These are phyloP conservation scores for Anseranas semipalmata DNA, from an alignment of 2,113 vertebrate species.

Conservation along the genomic window DNA sequence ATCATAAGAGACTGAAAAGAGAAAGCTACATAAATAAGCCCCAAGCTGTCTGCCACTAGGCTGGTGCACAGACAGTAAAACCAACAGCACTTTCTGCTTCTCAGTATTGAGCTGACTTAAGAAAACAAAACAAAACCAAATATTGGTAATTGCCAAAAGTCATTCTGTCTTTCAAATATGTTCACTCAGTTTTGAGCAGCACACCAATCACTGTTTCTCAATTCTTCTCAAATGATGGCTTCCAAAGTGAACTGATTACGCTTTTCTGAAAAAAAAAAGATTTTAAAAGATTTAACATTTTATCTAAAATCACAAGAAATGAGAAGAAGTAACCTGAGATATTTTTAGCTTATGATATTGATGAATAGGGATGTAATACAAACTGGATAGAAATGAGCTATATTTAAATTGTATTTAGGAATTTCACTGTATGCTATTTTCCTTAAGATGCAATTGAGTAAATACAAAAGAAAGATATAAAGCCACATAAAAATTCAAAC, in stretches of 20 bases:
- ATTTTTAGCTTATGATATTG: conserved; percentile 5
- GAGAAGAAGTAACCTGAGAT: neutral
- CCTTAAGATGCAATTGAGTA: conserved; percentile 22
- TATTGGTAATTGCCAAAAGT: conserved; percentile 43
- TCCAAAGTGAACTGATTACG: conserved; percentile 15
- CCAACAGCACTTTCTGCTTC: conserved; percentile 1
- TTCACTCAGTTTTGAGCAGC: neutral
- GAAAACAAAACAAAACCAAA: conserved; percentile 26
- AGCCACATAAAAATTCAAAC: neutral
- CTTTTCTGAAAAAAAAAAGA: conserved; percentile 12
- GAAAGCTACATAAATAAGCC: neutral
- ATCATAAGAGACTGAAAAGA: neutral
- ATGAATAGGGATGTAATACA: neutral
- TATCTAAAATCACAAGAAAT: neutral
- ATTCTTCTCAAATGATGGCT: conserved; percentile 37
- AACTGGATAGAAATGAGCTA: neutral
- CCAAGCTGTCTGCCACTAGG: neutral
- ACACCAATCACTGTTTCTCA: conserved; percentile 17
- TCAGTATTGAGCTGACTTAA: neutral
- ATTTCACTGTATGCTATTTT: conserved; percentile 13
- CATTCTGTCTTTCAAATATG: conserved; percentile 20
- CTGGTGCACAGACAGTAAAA: conserved; percentile 2
- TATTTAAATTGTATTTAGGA: conserved; percentile 26
- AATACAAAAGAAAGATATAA: conserved; percentile 31
- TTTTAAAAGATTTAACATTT: neutral